phyloP scores from a whole-genome alignment of 1,140 invertebrate genomes.

The Hyposmocoma kahamanoa region DNA sequence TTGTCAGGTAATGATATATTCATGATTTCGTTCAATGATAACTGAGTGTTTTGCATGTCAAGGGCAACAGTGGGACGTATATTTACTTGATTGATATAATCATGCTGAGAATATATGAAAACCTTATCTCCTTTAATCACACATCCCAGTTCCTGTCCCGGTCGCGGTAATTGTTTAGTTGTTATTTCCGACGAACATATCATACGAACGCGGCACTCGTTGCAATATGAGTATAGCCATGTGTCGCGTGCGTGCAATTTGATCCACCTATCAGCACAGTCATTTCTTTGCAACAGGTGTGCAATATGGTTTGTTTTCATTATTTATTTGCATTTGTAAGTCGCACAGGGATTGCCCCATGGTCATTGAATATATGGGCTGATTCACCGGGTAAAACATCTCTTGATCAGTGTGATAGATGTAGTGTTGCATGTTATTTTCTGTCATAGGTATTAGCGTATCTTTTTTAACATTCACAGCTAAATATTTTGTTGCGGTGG shows the following conservation, averaged over 20 bases:
- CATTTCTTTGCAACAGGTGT: not conserved
- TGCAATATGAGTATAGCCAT: not conserved
- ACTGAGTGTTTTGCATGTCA: not conserved
- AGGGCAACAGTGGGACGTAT: not conserved
- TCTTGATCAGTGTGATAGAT: not conserved
- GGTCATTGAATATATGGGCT: not conserved
- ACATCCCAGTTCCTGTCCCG: not conserved
- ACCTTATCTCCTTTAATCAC: not conserved
- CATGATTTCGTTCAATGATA: not conserved
- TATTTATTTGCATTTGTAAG: not conserved
- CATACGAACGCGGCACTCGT: not conserved
- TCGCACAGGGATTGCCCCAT: not conserved
- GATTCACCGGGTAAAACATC: not conserved
- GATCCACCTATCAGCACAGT: not conserved
- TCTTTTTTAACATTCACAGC: not conserved
- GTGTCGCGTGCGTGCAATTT: not conserved
- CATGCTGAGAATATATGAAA: not conserved
- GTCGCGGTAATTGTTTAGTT: not conserved
- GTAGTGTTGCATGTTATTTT: not conserved
- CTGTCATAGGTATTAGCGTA: not conserved
- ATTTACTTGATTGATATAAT: not conserved
- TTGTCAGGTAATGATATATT: not conserved
- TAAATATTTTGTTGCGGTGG: not conserved
- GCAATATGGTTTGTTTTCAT: not conserved
- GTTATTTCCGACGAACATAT: not conserved